Evolutionary conservation across 1,140 invertebrate species (phyloP), one percentile per base, ranked within the genome.

Genomic region (Ceratosolen fusciceps): DNA sequence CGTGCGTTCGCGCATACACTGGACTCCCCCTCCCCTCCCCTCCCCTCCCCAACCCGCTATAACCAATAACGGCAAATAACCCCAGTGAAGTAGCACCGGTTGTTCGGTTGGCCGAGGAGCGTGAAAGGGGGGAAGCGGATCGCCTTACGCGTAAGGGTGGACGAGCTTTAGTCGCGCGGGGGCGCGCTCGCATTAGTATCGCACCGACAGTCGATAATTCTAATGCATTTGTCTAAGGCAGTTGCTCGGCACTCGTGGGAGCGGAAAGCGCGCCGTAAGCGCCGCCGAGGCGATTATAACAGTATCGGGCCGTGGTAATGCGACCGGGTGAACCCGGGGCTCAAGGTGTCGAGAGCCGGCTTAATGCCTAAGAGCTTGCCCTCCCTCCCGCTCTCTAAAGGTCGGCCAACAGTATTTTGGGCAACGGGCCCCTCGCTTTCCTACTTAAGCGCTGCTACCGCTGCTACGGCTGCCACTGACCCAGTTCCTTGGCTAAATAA

Each of bases 331-430:
- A 31, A n/a, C 21, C 1, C 31, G 26, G 4, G 14, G 37, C n/a
- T 65, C 1, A 37, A 37, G 37, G 60, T 37, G 19, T 65, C 14
- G 60, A 37, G 60, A 37, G n/a, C n/a, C n/a, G 60, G 19, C 60
- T 65, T n/a, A 71, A 71, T 52, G 52, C 34, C 54, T 14, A 52
- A 71, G 26, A 31, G 47, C 52, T 71, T 71, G 54, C 68, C n/a
- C n/a, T n/a, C n/a, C n/a, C n/a, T n/a, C n/a, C n/a, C n/a, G n/a
- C 52, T 26, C 68, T 71, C 54, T 29, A 26, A 4, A 1, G 1
- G 37, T 14, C 39, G 49, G 49, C 49, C 74, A 16, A 39, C 29
- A 52, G 19, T 31, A 76, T 76, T n/a, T n/a, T 56, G 60, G n/a
- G 31, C 21, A 68, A 56, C 34, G n/a, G 31, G 16, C 5, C 1